Evolutionary conservation across 1,140 invertebrate species (phyloP).

Genomic region (Monomorium pharaonis): DNA sequence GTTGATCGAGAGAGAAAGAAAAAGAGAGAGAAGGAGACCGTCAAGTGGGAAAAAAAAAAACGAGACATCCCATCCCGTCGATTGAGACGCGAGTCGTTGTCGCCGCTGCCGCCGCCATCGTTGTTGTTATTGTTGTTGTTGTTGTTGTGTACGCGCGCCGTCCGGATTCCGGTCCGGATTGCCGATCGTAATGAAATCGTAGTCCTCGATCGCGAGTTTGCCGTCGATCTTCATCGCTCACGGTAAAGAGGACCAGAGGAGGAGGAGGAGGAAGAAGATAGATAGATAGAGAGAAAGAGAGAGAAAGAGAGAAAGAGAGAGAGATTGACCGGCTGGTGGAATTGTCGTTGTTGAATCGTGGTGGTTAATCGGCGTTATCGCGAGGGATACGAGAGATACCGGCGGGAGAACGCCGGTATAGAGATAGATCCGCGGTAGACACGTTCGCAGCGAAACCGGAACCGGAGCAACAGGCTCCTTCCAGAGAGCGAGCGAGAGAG

Average conservation of each 20-base stretch:
- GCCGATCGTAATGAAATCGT: conserved; percentile 13
- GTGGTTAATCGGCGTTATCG: conserved; percentile 12
- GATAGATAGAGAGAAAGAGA: conserved; percentile 3
- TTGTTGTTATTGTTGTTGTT: conserved; percentile 49
- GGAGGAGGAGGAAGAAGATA: too few species aligned
- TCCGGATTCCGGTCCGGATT: conserved; percentile 19
- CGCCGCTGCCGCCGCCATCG: conserved; percentile 33
- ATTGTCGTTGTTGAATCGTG: conserved; percentile 14
- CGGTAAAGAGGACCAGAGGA: neutral
- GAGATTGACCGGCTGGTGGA: conserved; percentile 1
- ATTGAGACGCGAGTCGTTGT: conserved; percentile 51
- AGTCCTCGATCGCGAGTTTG: neutral
- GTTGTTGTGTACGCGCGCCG: conserved; percentile 62
- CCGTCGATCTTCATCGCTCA: conserved; percentile 22
- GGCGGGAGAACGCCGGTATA: conserved; percentile 18
- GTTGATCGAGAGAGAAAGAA: neutral
- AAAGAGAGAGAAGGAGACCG: conserved; percentile 28
- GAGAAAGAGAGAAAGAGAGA: conserved; percentile 10
- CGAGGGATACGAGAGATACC: conserved; percentile 21
- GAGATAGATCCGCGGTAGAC: conserved; percentile 50
- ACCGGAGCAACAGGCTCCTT: conserved; percentile 54
- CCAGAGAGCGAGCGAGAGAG: conserved; percentile 30
- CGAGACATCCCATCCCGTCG: conserved; percentile 12
- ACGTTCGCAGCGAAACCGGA: conserved; percentile 48
- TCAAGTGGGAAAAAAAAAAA: neutral